Evolutionary conservation across 2,113 vertebrate genomes (phyloP), one percentile per base, ranked within the genome.

Genomic region (Mastomys natalensis): DNA sequence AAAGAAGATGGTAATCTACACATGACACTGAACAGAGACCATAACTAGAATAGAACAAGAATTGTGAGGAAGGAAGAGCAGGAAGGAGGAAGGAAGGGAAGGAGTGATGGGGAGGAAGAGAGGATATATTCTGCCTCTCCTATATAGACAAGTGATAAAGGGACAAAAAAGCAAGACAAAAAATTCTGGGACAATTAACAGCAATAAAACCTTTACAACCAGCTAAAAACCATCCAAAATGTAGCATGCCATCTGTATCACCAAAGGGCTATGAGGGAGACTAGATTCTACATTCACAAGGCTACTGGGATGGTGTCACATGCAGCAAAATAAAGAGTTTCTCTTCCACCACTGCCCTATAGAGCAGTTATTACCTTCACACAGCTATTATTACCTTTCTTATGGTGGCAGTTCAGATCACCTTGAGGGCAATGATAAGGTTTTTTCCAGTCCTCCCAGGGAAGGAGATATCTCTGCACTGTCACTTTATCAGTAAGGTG

Each of bases 1-100:
- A 16, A 94, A 90, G 88, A 95, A 89, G 48, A 26, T 53, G 48
- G 43, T 51, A 91, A 82, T 15, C 53, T 73, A 91, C 24, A 97
- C 43, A 87, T n/a, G 24, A 82, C 84, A 94, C 24, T 95, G 16
- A 95, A 31, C 70, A 72, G 40, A 78, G 34, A 72, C 2, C 31
- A 40, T 17, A 72, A 51, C 13, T 4, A 87, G 85, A 70, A 51
- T 12, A 45, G 43, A 60, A 34, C 29, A 48, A 92, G 48, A 73
- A 72, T 60, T 8, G 4, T 19, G 80, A 29, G 26, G 24, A 19
- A 37, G 31, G 10, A 4, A 19, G 62, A 15, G 15, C 15, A 3
- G n/a, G 74, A 19, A 7, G 19, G 7, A 48, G 22, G 12, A 9
- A 55, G n/a, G 24, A 26, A 10, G 40, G 40, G 21, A 8, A 24